Conservation (phyloP, 2,797 vertebrate genomes). For the Morus bassanus region DNA sequence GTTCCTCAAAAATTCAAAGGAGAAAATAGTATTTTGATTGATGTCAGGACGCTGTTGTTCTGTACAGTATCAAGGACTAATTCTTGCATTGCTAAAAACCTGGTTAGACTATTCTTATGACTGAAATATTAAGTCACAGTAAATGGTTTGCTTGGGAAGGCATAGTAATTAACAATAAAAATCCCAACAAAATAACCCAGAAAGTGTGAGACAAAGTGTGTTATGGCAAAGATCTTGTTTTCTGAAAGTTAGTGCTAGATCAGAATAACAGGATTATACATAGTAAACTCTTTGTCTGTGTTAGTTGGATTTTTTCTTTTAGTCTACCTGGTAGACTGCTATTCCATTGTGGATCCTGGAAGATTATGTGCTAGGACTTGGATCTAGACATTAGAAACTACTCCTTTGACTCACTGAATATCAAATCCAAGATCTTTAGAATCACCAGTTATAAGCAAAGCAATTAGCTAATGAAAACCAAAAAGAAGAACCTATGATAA, state of each 20-base stretch:
- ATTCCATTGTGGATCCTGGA: background rate
- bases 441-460: background rate
- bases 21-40: background rate
- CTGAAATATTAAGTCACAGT: background rate
- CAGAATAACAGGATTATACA: background rate
- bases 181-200: background rate
- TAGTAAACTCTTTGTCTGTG: background rate
- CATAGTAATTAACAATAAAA: background rate
- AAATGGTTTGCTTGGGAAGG: background rate
- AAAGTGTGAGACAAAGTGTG: background rate
- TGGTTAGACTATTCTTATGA: background rate
- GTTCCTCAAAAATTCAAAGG: background rate
- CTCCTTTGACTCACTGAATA: background rate
- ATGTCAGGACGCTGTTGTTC: background rate
- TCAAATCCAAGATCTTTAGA: background rate
- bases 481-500: background rate
- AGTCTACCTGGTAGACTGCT: background rate
- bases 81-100: background rate
- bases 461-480: background rate
- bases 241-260: background rate
- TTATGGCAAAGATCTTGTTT: background rate
- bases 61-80: background rate
- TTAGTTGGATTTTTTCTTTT: background rate
- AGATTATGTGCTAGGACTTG: background rate
- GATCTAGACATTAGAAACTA: background rate